These are phyloP conservation scores for Tetragonisca angustula DNA, from an alignment of 2,888 invertebrate species.

Conservation along the genomic window DNA sequence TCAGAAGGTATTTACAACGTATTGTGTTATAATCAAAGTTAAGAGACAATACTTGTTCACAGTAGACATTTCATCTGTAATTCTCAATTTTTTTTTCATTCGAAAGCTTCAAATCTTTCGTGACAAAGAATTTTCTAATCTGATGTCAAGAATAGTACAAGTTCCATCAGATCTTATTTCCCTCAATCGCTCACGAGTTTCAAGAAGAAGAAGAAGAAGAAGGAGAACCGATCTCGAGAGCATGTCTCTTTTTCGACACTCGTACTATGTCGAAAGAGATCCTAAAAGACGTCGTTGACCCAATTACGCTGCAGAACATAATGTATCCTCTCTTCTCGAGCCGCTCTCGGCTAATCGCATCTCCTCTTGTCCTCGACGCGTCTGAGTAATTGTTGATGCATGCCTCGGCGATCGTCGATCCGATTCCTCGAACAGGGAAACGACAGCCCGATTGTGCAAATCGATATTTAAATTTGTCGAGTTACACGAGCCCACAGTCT, in stretches of 20 bases:
- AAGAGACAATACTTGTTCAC: too few species aligned
- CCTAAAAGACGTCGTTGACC: conserved; percentile 62
- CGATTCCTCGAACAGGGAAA: not conserved
- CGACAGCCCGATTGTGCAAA: not conserved
- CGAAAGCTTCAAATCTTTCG: too few species aligned
- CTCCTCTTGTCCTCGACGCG: not conserved
- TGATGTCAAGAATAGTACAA: too few species aligned
- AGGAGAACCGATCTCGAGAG: conserved; percentile 6
- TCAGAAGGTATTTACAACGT: too few species aligned
- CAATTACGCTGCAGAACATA: conserved; percentile 53
- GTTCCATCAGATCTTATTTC: too few species aligned
- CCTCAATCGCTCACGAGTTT: too few species aligned
- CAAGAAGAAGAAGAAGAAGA: conserved; percentile 1
- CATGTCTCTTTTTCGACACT: conserved; percentile 20
- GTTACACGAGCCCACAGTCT: too few species aligned
- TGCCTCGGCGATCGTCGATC: not conserved
- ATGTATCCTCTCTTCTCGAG: conserved; percentile 48
- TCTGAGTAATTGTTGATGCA: not conserved
- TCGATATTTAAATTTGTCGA: not conserved
- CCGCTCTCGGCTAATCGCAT: conserved; percentile 1
- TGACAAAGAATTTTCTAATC: too few species aligned
- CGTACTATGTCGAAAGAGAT: conserved; percentile 31
- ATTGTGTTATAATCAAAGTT: too few species aligned
- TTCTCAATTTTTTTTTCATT: too few species aligned
- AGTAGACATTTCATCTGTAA: too few species aligned